Conservation (phyloP, 2,113 vertebrate species). For the Ibidorhyncha struthersii region DNA sequence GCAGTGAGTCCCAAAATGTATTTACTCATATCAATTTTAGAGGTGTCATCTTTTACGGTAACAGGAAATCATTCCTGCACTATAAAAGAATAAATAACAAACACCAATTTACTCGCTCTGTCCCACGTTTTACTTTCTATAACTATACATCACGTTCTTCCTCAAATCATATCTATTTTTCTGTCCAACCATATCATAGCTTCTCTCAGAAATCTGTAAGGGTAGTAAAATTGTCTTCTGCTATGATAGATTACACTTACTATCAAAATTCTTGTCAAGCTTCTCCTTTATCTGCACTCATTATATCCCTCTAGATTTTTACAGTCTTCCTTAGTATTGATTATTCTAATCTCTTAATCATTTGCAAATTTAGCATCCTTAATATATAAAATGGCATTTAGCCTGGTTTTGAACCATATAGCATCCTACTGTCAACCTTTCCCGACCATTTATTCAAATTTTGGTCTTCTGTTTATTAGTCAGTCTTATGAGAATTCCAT, state of each 20-base stretch:
- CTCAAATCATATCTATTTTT: not conserved
- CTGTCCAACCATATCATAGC: not conserved
- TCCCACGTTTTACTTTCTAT: not conserved
- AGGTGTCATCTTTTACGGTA: not conserved
- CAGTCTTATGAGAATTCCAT: not conserved
- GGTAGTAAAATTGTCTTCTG: not conserved
- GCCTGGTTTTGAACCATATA: not conserved
- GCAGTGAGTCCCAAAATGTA: not conserved
- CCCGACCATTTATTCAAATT: not conserved
- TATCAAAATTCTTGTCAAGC: not conserved
- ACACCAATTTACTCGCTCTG: not conserved
- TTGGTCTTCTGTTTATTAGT: not conserved
- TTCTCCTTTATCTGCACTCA: not conserved
- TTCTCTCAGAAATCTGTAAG: not conserved
- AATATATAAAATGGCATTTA: not conserved
- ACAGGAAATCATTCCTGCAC: not conserved
- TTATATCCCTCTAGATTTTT: not conserved
- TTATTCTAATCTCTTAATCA: not conserved
- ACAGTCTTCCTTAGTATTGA: not conserved
- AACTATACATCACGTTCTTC: not conserved
- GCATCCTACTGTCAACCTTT: not conserved
- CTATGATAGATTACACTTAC: not conserved
- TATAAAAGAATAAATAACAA: not conserved
- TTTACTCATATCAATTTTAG: not conserved
- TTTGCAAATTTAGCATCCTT: not conserved